Conservation (phyloP, 2,888 invertebrate genomes). For the Cerastis leucographa region DNA sequence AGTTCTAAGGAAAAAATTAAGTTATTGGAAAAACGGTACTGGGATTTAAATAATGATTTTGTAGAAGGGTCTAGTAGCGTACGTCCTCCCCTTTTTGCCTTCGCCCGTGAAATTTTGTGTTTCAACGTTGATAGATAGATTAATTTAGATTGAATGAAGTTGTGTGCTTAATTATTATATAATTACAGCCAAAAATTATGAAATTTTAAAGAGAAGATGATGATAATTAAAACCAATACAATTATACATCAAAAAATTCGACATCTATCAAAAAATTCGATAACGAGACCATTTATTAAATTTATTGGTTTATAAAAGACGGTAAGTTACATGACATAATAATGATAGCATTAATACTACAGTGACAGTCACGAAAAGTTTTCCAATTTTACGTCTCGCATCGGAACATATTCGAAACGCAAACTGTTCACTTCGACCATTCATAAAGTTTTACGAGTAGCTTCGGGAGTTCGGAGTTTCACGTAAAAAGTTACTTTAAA, state of each 20-base stretch:
- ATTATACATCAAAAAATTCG: no score
- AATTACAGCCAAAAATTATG: not conserved
- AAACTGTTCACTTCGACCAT: constrained; percentile 42
- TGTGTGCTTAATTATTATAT: not conserved
- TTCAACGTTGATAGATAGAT: not conserved
- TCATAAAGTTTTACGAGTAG: constrained; percentile 42
- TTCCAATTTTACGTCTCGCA: constrained; percentile 40
- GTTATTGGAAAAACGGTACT: not conserved
- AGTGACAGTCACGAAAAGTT: constrained; percentile 35
- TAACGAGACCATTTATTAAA: not conserved
- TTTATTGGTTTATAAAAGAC: not conserved
- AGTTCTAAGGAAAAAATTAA: not conserved
- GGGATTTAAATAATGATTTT: not conserved
- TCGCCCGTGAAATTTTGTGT: not conserved
- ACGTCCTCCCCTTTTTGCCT: not conserved
- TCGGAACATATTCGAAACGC: constrained; percentile 38
- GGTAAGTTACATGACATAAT: not conserved
- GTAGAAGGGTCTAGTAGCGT: no score
- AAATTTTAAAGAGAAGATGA: no score
- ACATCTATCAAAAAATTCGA: not conserved
- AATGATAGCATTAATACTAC: constrained; percentile 5
- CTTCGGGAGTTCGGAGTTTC: constrained; percentile 15
- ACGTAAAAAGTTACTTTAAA: not conserved
- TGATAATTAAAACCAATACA: no score
- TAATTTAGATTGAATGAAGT: not conserved